phyloP scores from a whole-genome alignment of 2,797 vertebrate species.

The Mus spretus region DNA sequence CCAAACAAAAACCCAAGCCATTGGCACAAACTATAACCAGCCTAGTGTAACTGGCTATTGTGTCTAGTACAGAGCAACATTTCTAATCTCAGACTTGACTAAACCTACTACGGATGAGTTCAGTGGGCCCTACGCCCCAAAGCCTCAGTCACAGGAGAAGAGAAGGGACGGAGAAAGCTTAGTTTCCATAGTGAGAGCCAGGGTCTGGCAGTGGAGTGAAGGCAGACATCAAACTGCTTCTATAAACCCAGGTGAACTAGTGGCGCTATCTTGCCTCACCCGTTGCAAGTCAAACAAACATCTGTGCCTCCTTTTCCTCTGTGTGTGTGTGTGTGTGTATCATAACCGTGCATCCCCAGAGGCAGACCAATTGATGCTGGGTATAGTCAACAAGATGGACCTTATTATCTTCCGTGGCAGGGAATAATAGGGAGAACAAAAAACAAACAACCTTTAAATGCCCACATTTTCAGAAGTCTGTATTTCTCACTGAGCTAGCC shows the following conservation, averaged over 20 bases:
- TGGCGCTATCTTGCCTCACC: neutral
- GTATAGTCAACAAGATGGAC: neutral
- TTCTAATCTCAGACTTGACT: neutral
- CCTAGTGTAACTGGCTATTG: neutral
- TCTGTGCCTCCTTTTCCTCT: neutral
- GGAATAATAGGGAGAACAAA: neutral
- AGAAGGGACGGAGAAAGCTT: neutral
- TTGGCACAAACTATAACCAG: neutral
- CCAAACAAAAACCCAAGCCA: neutral
- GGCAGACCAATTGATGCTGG: neutral
- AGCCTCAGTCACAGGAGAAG: neutral
- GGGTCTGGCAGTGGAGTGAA: neutral
- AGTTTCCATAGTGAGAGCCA: neutral
- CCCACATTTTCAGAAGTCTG: neutral
- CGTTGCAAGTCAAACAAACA: neutral
- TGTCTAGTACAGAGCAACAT: conserved; percentile 22
- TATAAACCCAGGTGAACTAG: neutral
- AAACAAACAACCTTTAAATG: neutral
- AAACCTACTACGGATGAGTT: neutral
- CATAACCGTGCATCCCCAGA: conserved; percentile 17
- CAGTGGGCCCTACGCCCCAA: neutral
- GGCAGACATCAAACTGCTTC: neutral
- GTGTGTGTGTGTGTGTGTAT: no score
- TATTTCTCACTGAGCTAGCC: conserved; percentile 9
- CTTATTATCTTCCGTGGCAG: neutral